phyloP scores from a whole-genome alignment of 2,888 invertebrate species.

The Gryllus longicercus region DNA sequence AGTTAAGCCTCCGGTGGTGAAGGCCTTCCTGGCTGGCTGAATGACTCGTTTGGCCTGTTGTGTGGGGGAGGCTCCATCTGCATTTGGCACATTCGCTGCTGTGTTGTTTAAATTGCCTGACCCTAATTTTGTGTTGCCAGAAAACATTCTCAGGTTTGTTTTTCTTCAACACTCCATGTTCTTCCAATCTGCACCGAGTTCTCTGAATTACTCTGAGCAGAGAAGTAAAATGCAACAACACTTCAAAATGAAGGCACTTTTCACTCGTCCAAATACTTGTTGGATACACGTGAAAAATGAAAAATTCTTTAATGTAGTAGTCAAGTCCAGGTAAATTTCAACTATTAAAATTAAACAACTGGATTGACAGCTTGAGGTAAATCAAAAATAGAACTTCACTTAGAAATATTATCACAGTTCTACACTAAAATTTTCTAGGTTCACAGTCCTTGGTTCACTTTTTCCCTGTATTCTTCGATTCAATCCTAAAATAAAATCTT shows the following conservation, averaged over 20 bases:
- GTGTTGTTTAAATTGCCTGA: background rate
- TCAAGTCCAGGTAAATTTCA: conserved; percentile 1
- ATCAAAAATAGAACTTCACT: no score
- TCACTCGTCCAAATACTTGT: background rate
- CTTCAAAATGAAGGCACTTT: background rate
- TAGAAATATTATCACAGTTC: no score
- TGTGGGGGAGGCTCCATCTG: background rate
- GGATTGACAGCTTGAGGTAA: background rate
- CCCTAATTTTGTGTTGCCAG: background rate
- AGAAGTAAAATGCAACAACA: background rate
- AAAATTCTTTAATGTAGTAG: background rate
- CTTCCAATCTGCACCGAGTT: background rate
- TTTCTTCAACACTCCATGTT: background rate
- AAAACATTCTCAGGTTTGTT: background rate
- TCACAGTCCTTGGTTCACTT: no score
- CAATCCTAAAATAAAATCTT: background rate
- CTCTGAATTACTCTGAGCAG: no score
- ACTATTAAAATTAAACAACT: background rate
- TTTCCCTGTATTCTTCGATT: no score
- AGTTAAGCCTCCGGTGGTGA: conserved; percentile 26
- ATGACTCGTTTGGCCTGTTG: conserved; percentile 18
- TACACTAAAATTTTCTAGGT: no score
- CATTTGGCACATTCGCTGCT: background rate
- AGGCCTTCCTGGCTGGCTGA: conserved; percentile 26
- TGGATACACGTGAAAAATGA: background rate